These are phyloP conservation scores for Siniperca scherzeri DNA, from an alignment of 2,797 vertebrate species.

Conservation along the genomic window DNA sequence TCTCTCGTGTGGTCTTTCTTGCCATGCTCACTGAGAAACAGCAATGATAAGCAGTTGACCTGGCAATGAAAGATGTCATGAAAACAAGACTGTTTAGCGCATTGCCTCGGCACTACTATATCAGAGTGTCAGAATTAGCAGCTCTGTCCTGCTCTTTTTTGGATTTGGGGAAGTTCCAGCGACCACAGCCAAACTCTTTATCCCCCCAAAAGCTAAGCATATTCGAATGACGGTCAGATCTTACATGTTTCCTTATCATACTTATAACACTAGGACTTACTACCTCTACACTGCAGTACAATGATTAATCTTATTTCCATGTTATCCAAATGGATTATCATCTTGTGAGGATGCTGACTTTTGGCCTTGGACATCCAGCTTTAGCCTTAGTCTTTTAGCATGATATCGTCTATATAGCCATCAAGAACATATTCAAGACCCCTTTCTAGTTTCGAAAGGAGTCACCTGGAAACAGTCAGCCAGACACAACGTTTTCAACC, in stretches of 20 bases:
- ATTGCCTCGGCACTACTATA: no score
- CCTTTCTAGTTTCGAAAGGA: background rate
- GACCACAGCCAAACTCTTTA: background rate
- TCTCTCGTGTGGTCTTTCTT: background rate
- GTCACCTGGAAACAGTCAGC: background rate
- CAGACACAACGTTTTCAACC: no score
- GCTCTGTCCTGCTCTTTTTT: no score
- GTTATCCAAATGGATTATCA: background rate
- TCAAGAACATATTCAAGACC: background rate
- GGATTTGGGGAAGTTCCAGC: no score
- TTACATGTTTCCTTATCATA: background rate
- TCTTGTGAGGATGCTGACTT: background rate
- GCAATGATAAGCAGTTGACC: constrained; percentile 4
- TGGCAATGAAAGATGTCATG: background rate
- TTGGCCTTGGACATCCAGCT: background rate
- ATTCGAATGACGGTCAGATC: background rate
- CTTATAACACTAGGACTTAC: background rate
- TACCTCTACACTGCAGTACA: background rate
- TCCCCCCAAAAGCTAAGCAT: no score
- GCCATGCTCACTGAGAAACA: constrained; percentile 12
- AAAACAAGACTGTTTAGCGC: background rate
- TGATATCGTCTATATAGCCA: background rate
- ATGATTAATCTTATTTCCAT: background rate
- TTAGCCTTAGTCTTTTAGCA: background rate
- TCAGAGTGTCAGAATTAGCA: no score